Conservation (phyloP, 2,888 invertebrate genomes). For the Melolontha melolontha region DNA sequence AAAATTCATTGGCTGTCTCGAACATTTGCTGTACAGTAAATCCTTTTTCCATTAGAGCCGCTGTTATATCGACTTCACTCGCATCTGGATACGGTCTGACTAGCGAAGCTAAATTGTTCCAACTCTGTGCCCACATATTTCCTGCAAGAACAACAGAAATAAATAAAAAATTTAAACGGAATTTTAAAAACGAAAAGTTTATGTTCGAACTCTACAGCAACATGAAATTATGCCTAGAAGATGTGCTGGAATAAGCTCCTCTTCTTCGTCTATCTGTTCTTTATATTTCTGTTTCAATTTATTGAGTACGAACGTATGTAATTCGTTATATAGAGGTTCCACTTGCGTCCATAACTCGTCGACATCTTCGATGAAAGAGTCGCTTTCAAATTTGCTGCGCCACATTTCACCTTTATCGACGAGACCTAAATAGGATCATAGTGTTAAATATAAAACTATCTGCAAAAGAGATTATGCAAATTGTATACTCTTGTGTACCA, state of each 20-base stretch:
- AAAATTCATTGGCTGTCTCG: slow-evolving; percentile 72
- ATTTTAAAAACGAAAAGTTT: too few relatives aligned
- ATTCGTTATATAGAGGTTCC: slow-evolving; percentile 72
- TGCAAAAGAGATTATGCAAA: too few relatives aligned
- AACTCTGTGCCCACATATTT: slow-evolving; percentile 76
- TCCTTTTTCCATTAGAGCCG: slow-evolving; percentile 64
- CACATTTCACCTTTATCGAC: slow-evolving; percentile 67
- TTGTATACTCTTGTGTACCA: too few relatives aligned
- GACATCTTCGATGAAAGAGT: slow-evolving; percentile 61
- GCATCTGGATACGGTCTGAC: slow-evolving; percentile 67
- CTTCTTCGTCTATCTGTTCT: slow-evolving; percentile 63
- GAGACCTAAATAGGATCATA: too few relatives aligned
- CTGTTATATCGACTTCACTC: slow-evolving; percentile 67
- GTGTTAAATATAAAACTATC: too few relatives aligned
- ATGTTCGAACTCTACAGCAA: too few relatives aligned
- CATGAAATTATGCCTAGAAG: slow-evolving; percentile 68
- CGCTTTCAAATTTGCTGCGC: slow-evolving; percentile 65
- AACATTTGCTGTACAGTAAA: slow-evolving; percentile 68
- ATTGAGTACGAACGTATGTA: slow-evolving; percentile 73
- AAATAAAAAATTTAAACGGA: neutral
- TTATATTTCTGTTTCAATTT: slow-evolving; percentile 70
- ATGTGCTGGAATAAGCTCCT: slow-evolving; percentile 76
- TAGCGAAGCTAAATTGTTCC: slow-evolving; percentile 67
- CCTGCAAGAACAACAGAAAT: slow-evolving; percentile 61
- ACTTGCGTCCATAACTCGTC: slow-evolving; percentile 70